A percentile compares a stretch with the other conserved stretches of the same genome.
Conservation (phyloP, 2,797 vertebrate species). For the Micropoecilia bifurca region DNA sequence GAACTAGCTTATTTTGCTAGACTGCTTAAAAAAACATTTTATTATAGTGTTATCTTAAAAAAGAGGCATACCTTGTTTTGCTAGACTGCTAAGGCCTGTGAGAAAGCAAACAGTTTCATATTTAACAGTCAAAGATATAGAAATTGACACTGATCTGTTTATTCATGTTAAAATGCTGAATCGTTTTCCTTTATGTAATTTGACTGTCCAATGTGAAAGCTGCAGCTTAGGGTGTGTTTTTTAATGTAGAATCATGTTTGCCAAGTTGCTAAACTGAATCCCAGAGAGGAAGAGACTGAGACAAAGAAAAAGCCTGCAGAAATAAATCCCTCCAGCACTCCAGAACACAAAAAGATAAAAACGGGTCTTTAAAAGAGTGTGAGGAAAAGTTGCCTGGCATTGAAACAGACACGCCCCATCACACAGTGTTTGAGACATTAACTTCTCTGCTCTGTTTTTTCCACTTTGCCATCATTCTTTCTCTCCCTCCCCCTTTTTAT, state of each 20-base stretch:
- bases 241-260: constrained; percentile 18
- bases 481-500: constrained; percentile 52
- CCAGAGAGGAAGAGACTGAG: constrained; percentile 12
- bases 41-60: not conserved
- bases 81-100: not conserved
- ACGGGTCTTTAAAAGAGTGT: constrained; percentile 57
- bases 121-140: too few relatives aligned
- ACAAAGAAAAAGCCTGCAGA: constrained; percentile 1
- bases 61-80: not conserved
- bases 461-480: constrained; percentile 55
- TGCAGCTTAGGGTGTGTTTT: not conserved
- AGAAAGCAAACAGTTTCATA: not conserved
- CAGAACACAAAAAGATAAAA: constrained; percentile 10
- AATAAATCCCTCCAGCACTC: constrained; percentile 3
- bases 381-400: constrained; percentile 66
- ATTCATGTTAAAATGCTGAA: not conserved
- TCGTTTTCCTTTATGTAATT: not conserved
- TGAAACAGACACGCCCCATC: constrained; percentile 77
- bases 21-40: not conserved
- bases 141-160: not conserved
- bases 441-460: constrained; percentile 60
- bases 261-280: constrained; percentile 28
- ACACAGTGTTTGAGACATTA: constrained; percentile 75
- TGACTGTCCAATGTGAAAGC: not conserved
- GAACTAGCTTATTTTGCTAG: not conserved